These are phyloP conservation scores for Brachyptera putata DNA, from an alignment of 2,888 invertebrate species.

Conservation along the genomic window DNA sequence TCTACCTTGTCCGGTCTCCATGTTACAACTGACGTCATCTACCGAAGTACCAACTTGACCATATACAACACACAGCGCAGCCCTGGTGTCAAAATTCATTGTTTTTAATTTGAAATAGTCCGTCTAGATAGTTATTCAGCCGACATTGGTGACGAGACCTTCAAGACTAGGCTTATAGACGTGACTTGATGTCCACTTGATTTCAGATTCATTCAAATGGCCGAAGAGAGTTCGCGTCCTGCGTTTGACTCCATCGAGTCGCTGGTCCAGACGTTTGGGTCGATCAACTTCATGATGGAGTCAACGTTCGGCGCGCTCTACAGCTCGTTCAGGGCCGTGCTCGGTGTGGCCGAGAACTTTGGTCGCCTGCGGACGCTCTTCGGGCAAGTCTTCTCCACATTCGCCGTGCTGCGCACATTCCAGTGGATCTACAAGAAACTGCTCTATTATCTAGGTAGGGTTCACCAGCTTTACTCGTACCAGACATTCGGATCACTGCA, in stretches of 20 bases:
- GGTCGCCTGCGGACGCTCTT: slow-evolving; percentile 77
- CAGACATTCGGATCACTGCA: too few relatives aligned
- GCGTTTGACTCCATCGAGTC: slow-evolving; percentile 95
- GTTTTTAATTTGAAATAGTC: too few relatives aligned
- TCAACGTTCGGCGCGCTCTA: slow-evolving; percentile 94
- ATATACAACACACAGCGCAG: too few relatives aligned
- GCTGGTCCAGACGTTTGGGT: slow-evolving; percentile 84
- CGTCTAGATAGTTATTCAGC: too few relatives aligned
- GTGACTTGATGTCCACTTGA: too few relatives aligned
- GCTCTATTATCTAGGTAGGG: slow-evolving; percentile 62
- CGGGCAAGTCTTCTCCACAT: slow-evolving; percentile 80
- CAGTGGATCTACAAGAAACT: slow-evolving; percentile 76
- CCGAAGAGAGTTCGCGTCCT: slow-evolving; percentile 85
- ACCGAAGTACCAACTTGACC: too few relatives aligned
- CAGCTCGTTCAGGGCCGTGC: slow-evolving; percentile 90
- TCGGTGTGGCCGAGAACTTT: slow-evolving; percentile 95
- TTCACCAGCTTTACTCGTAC: too few relatives aligned
- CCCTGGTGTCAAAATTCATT: too few relatives aligned
- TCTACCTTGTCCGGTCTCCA: too few relatives aligned
- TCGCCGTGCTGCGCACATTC: slow-evolving; percentile 74
- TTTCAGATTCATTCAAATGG: slow-evolving; percentile 45
- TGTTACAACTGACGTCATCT: too few relatives aligned
- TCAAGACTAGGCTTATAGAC: too few relatives aligned
- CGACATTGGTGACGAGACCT: too few relatives aligned
- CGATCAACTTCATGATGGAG: slow-evolving; percentile 94